Conservation (phyloP, 2,797 vertebrate genomes). For the Eupleurogrammus muticus region DNA sequence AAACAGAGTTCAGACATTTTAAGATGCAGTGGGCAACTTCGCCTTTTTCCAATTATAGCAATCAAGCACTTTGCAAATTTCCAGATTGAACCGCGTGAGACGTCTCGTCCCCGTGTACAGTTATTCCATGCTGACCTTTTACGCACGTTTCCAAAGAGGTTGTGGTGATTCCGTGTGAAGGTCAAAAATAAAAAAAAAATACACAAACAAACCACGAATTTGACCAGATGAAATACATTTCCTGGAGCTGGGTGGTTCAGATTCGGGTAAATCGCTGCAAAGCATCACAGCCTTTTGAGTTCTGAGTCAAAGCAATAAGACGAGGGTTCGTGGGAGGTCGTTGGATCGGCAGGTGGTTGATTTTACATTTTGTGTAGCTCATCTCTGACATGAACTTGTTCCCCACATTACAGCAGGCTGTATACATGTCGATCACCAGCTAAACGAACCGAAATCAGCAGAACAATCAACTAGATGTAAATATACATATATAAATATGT, state of each 20-base stretch:
- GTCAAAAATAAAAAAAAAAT: background rate
- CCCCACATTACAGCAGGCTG: background rate
- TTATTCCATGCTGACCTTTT: constrained; percentile 20
- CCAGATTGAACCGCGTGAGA: constrained; percentile 29
- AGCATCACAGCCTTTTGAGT: background rate
- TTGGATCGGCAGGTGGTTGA: background rate
- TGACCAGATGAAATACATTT: constrained; percentile 24
- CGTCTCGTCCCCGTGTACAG: constrained; percentile 18
- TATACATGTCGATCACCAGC: constrained; percentile 19
- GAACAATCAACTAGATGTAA: constrained; percentile 30
- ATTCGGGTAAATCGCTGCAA: background rate
- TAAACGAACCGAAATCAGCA: constrained; percentile 20
- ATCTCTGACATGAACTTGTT: background rate
- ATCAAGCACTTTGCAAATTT: constrained; percentile 58
- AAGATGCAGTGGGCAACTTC: background rate
- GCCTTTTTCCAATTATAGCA: constrained; percentile 19
- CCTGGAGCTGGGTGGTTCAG: constrained; percentile 13
- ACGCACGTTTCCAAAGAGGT: constrained; percentile 37
- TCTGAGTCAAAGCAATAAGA: constrained; percentile 49
- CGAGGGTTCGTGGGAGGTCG: constrained; percentile 3
- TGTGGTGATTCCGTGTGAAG: background rate
- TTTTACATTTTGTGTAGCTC: constrained; percentile 7
- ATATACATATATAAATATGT: constrained; percentile 17
- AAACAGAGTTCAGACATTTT: constrained; percentile 21
- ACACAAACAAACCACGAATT: constrained; percentile 1